These are phyloP conservation scores for Adoxophyes honmai DNA, from an alignment of 1,140 invertebrate genomes.

Conservation along the genomic window DNA sequence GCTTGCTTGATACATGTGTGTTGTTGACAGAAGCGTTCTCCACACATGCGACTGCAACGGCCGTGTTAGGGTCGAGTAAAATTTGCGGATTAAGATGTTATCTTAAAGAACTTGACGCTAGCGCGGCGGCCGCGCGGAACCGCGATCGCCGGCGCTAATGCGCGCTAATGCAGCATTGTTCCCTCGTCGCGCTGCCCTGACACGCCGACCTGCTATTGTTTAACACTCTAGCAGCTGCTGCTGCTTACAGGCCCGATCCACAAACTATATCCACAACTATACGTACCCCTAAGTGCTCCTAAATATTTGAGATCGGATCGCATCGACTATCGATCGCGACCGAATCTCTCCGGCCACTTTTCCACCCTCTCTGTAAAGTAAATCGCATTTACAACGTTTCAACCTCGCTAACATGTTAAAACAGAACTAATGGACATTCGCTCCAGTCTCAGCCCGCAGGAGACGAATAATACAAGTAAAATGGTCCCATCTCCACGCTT, in stretches of 20 bases:
- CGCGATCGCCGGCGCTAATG: conserved; percentile 48
- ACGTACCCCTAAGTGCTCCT: neutral
- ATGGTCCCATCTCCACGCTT: conserved; percentile 77
- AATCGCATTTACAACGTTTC: conserved; percentile 77
- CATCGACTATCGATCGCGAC: conserved; percentile 57
- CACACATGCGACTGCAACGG: neutral
- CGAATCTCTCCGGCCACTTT: conserved; percentile 65
- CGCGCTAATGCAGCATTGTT: conserved; percentile 59
- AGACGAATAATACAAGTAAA: conserved; percentile 77
- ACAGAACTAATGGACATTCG: conserved; percentile 78
- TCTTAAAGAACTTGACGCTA: conserved; percentile 39
- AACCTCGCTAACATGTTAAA: conserved; percentile 77
- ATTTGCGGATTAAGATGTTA: conserved; percentile 62
- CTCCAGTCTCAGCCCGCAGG: conserved; percentile 73
- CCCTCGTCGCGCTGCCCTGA: neutral
- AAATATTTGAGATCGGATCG: conserved; percentile 38
- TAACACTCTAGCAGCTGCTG: too few relatives aligned
- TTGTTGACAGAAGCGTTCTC: conserved; percentile 13
- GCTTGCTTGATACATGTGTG: too few relatives aligned
- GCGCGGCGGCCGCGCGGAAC: conserved; percentile 22
- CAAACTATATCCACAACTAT: neutral
- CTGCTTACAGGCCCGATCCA: too few relatives aligned
- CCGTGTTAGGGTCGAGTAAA: conserved; percentile 28
- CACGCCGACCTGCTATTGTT: conserved; percentile 1
- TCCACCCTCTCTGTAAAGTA: conserved; percentile 72